A percentile compares a stretch with the other conserved stretches of the same genome.
phyloP scores from a whole-genome alignment of 2,888 invertebrate species.

The Agrenia bidenticulata region DNA sequence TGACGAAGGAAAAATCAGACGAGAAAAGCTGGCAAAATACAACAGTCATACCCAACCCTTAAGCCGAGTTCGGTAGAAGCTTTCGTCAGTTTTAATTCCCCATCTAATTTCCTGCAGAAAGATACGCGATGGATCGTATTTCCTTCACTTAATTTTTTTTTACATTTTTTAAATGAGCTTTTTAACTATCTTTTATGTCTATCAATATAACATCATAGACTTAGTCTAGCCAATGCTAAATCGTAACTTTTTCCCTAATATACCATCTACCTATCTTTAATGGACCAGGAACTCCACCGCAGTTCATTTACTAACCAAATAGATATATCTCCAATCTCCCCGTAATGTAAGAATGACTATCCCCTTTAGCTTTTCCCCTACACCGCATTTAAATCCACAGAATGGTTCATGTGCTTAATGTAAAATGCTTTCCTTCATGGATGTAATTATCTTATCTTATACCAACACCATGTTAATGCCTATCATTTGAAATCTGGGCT shows the following conservation, averaged over 20 bases:
- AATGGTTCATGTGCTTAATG: no score
- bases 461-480: no score
- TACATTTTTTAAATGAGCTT: conserved; percentile 32
- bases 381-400: background rate
- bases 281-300: background rate
- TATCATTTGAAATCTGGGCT: no score
- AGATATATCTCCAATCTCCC: background rate
- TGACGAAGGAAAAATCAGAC: conserved; percentile 1
- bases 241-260: no score
- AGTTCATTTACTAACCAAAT: conserved; percentile 9
- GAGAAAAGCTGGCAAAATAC: background rate
- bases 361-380: background rate
- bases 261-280: no score
- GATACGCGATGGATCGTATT: conserved; percentile 46
- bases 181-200: background rate
- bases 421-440: no score
- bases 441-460: no score
- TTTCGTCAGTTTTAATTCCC: conserved; percentile 32
- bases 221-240: no score
- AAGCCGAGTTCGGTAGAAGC: no score
- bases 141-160: conserved; percentile 50
- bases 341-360: background rate
- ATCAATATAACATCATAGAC: no score
- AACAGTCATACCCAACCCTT: background rate
- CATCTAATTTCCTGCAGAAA: conserved; percentile 39